phyloP scores from a whole-genome alignment of 2,797 vertebrate species.

The Aotus griseimembra region DNA sequence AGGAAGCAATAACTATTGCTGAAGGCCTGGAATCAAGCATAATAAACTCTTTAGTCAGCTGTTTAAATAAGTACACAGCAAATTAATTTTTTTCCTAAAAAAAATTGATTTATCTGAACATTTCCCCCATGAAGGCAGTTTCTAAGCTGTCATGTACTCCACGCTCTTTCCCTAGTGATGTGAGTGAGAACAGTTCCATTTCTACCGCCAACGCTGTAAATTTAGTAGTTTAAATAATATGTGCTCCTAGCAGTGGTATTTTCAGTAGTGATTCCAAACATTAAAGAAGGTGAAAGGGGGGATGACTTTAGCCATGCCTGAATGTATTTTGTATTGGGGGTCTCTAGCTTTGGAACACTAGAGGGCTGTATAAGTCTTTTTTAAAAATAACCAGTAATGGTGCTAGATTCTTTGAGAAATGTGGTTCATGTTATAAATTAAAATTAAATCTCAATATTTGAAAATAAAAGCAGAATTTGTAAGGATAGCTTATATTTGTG shows the following conservation, averaged over 20 bases:
- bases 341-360: conserved; percentile 83
- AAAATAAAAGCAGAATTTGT: conserved; percentile 7
- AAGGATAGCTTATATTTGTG: not conserved
- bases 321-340: conserved; percentile 56
- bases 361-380: conserved; percentile 84
- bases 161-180: not conserved
- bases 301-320: not conserved
- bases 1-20: conserved; percentile 59
- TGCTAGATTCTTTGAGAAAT: conserved; percentile 18
- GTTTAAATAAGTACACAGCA: conserved; percentile 78
- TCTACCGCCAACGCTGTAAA: conserved; percentile 45
- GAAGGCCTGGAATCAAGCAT: conserved; percentile 76
- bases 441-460: not conserved
- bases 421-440: not conserved
- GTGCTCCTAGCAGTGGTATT: not conserved
- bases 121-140: conserved; percentile 36
- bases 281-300: not conserved
- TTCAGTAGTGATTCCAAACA: conserved; percentile 41
- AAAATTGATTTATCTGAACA: conserved; percentile 75
- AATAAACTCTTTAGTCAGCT: conserved; percentile 77
- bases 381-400: conserved; percentile 33
- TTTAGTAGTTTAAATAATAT: conserved; percentile 57
- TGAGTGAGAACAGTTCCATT: conserved; percentile 43
- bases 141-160: conserved; percentile 48
- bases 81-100: conserved; percentile 75